Base-by-base conservation (phyloP, 2,888 invertebrate genomes). In the Stenodema calcarata region DNA sequence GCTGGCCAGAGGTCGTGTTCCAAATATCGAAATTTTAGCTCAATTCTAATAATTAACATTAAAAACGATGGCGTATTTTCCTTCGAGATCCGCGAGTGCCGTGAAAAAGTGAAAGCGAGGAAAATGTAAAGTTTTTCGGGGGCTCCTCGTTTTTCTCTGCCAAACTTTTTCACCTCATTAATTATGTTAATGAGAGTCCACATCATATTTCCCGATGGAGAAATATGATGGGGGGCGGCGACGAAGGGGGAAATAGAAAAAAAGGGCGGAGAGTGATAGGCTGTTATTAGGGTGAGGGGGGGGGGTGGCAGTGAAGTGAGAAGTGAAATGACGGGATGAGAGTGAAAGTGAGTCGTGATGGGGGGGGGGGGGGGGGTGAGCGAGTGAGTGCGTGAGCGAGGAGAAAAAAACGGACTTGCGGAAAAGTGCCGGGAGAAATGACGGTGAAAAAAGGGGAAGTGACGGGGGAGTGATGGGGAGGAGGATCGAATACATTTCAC, bases 151-250 rank as follows among this genome's bases (percentile, higher is more conserved):
- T 35, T 35, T 7, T 4, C n/a, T n/a, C n/a, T n/a, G n/a, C 73
- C 9, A 28, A 35, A 7, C 23, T 73, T 76, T 76, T 76, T 42
- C 6, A 1, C 76, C 42, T 4, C 11, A 76, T 76, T 76, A 76
- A 76, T 76, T 76, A 76, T 42, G 76, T 18, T 76, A 42, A 76
- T 42, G 76, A 76, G 35, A 23, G 76, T 35, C 14, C 42, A n/a
- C 76, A 18, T 76, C 76, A 76, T 42, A 76, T 42, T 35, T 76
- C 42, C 42, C 18, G 0, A 42, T 23, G 18, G n/a, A n/a, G 41
- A 18, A 35, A 41, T 9, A 16, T 16, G 54, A 18, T n/a, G 54
- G 18, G 18, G 23, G 9, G 54, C 54, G 54, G 18, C 4, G 35
- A 35, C 7, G 7, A 35, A 35, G 35, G 7, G 35, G 7, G 35